Evolutionary conservation across 2,888 invertebrate genomes (phyloP), one percentile per base, ranked within the genome.

Genomic region (Seira ritae): DNA sequence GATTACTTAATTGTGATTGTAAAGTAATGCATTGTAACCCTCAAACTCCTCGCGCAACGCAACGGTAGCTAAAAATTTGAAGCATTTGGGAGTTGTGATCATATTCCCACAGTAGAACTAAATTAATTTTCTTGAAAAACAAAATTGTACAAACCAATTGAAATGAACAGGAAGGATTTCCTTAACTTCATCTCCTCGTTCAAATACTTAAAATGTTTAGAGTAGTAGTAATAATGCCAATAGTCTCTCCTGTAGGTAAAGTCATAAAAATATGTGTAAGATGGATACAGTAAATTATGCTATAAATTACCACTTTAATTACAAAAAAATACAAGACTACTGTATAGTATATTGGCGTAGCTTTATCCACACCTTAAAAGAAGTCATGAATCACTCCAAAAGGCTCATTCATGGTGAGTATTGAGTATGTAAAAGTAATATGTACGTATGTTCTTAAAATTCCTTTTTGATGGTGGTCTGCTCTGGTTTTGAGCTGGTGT

Each of bases 71-170:
- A 12, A 12, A 55, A 55, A 55, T n/a, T n/a, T 42, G 42, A 8
- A 42, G 6, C 12, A 42, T n/a, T n/a, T 8, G 42, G 42, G 12
- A 42, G 12, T 8, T 42, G 12, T 12, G 12, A 42, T 8, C 6
- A 42, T 42, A 42, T 8, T 42, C 42, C 42, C 12, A 42, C 42
- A 8, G 42, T 12, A 8, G 12, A 55, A 55, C n/a, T 55, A 55
- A 12, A n/a, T 55, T 55, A 17, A n/a, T 55, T 55, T 55, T 55
- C 12, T 8, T 31, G 2, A 31, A n/a, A n/a, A n/a, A n/a, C 6
- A 42, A 55, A 55, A 3, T 55, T 55, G 55, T 55, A 55, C 55
- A 12, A 55, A 55, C 55, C 55, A 55, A 55, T 55, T 55, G 8
- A 2, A 2, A 8, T 17, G 55, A n/a, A 15, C n/a, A 55, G 55